Percentiles rank a stretch among this genome's conserved stretches.
phyloP scores from a whole-genome alignment of 1,140 invertebrate species.

The Drosophila melanica region DNA sequence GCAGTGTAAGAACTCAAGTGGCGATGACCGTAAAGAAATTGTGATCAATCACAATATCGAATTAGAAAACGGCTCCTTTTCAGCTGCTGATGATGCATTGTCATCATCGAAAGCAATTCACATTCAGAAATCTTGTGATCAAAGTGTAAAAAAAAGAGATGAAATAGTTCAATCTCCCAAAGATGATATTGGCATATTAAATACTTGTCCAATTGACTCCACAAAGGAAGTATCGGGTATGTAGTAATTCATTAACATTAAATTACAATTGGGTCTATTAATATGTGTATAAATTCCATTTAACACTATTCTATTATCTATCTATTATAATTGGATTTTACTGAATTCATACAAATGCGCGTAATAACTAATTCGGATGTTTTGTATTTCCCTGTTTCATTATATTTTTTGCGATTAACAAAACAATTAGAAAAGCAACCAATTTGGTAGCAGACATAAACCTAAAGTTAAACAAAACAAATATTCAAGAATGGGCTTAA shows the following conservation, averaged over 20 bases:
- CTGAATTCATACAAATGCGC: no score
- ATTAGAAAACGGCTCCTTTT: constrained; percentile 15
- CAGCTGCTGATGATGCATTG: constrained; percentile 24
- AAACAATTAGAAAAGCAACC: no score
- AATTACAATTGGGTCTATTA: neutral
- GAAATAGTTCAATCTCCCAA: constrained; percentile 13
- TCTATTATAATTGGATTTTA: no score
- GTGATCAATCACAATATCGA: constrained; percentile 22
- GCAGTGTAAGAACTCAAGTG: constrained; percentile 41
- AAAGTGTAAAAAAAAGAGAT: constrained; percentile 15
- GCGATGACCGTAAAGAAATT: constrained; percentile 42
- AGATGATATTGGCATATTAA: constrained; percentile 13
- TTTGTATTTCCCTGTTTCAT: no score
- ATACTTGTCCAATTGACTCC: constrained; percentile 25
- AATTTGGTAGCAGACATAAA: no score
- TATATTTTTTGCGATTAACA: no score
- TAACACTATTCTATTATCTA: no score
- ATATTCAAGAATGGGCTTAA: no score
- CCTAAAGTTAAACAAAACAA: no score
- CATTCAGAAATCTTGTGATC: constrained; percentile 19
- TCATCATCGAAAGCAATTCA: constrained; percentile 8
- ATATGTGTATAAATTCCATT: neutral
- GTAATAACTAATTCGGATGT: no score
- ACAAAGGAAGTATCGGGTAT: constrained; percentile 42
- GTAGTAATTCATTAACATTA: neutral